Evolutionary conservation across 2,797 vertebrate genomes (phyloP).

Genomic region (Antrozous pallidus): DNA sequence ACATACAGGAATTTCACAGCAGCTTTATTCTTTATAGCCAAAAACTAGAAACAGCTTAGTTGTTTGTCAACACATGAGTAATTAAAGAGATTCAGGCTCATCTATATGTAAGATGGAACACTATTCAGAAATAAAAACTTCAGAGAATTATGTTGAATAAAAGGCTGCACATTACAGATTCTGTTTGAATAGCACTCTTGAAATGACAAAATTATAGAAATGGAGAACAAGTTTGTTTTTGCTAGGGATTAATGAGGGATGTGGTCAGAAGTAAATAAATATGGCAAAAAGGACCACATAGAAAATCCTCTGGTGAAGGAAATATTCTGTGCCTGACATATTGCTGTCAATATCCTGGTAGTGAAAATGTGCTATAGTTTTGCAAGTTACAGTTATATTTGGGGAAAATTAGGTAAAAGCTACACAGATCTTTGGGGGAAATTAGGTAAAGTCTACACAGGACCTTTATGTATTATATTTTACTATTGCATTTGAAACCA

Average conservation of each 20-base stretch:
- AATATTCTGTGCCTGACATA: background rate
- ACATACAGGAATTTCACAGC: background rate
- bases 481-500: background rate
- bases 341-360: background rate
- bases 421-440: background rate
- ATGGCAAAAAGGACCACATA: background rate
- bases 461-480: background rate
- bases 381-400: background rate
- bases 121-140: background rate
- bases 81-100: background rate
- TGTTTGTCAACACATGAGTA: background rate
- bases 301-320: background rate
- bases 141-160: background rate
- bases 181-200: background rate
- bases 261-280: background rate
- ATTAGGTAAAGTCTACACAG: background rate
- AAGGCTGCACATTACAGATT: background rate
- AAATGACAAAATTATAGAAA: slow-evolving; percentile 4
- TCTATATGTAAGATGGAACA: background rate
- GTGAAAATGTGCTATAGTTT: background rate
- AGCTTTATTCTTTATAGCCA: background rate
- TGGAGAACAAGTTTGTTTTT: background rate
- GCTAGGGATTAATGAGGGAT: background rate
- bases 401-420: background rate
- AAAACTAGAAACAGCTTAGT: background rate